Evolutionary conservation across 2,113 vertebrate species (phyloP), one percentile per base, ranked within the genome.

Genomic region (human (Homo sapiens)): DNA sequence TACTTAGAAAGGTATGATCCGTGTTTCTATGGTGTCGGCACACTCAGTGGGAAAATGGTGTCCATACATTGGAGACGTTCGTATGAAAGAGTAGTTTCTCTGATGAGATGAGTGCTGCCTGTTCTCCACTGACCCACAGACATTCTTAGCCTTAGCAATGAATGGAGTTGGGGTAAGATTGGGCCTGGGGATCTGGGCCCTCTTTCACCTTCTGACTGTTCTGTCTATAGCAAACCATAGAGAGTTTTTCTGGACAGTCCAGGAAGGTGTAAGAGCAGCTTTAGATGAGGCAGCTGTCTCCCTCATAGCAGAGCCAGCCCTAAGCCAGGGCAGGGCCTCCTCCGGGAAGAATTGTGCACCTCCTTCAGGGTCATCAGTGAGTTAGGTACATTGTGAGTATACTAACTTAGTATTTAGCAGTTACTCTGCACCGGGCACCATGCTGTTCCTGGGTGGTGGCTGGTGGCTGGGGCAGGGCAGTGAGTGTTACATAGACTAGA

Each of bases 1-100:
- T 91, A 59, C 83, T 85, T 40, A 75, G 61, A 93, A 94, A 85
- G n/a, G 73, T 90, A 55, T 38, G 20, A 93, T 43, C 20, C 87
- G 4, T 89, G n/a, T 90, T 93, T 40, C 17, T 84, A 0, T 84
- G 76, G 3, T 43, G 66, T 95, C 35, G 38, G 75, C n/a, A 50
- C 17, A 35, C 75, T 78, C 52, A 40, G 22, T 20, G 57, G 72
- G 25, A 6, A 57, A 80, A 38, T 55, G 32, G 72, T 17, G 10
- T 38, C 55, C 57, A 4, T 16, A 23, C 16, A n/a, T 93, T 64
- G 78, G 23, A 18, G 32, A 78, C 52, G 8, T 68, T 92, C 57
- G 35, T 91, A 32, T 64, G 22, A 20, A 35, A 82, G 35, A 13
- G 38, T 48, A 13, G 48, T 13, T 94, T 94, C 27, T 38, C 17